Evolutionary conservation across 2,113 vertebrate genomes (phyloP), one percentile per base, ranked within the genome.

Genomic region (Cisticola juncidis): DNA sequence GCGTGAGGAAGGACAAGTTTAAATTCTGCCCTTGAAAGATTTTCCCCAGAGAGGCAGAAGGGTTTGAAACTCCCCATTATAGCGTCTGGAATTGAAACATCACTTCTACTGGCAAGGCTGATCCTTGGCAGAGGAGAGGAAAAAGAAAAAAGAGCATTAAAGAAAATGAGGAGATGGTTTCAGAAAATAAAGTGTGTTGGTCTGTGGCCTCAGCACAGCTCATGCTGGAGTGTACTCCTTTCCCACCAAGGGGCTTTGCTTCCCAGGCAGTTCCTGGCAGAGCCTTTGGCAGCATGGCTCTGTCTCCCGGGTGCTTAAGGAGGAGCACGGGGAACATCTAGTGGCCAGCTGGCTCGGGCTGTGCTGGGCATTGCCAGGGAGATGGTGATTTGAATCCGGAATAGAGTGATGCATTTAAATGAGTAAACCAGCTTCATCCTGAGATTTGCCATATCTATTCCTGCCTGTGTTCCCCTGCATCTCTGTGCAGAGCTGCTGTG

Each of bases 241-340:
- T 77, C 79, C 40, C 64, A 69, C 64, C 12, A 1, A 38, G 14
- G 56, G 66, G 40, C 65, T 86, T 74, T 83, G 71, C 90, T 47
- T 91, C 81, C 82, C 84, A 70, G 53, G 73, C 20, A 60, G 51
- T 21, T 86, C 53, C 69, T 77, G 93, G 50, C 93, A 87, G 51
- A 78, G 33, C 36, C 56, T 60, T 44, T 50, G 79, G 71, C 68
- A 82, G 54, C 4, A 1, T 2, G 5, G 58, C 31, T 35, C 14
- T 38, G 51, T 24, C 68, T 89, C 71, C 29, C 9, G 66, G 38
- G 45, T 57, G 35, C 89, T 78, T 56, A 58, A 57, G 44, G 72
- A 90, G 91, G 94, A 85, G 57, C 82, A 86, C 57, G 93, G 86
- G 97, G 94, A 97, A n/a, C 97, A 97, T 89, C 97, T 95, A 97